Evolutionary conservation across 2,797 vertebrate genomes (phyloP), one percentile per base, ranked within the genome.

Genomic region (Pelodytes ibericus): DNA sequence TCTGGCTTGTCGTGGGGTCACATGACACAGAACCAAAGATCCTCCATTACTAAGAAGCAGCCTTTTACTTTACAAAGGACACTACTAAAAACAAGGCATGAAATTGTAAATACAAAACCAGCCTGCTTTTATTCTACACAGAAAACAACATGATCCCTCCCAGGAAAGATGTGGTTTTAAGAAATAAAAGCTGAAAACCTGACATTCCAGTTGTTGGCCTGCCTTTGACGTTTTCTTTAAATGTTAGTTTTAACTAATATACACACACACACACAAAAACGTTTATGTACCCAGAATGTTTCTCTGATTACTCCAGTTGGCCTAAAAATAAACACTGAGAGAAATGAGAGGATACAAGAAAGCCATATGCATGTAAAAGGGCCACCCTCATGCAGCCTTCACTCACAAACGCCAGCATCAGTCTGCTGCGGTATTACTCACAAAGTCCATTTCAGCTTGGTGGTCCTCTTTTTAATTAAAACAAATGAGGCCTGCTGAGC

Each of bases 401-500:
- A 80, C 78, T 80, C 77, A 80, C 22, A 62, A 81, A 67, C 58
- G 71, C 74, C 79, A 80, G 80, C 64, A 79, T 81, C 27, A 84
- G 71, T 72, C 79, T 85, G 73, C 83, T 81, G 85, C 83, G 84
- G 84, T 85, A 88, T 83, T 85, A 69, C 88, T 88, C 85, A 93
- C 89, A 89, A 94, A 93, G 84, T 89, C 85, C 87, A 87, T 84
- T 83, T 88, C 86, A 82, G 83, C 90, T 88, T 80, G 89, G 92
- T 93, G 94, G 93, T 94, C 93, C 87, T 86, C 86, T 81, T 88
- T 88, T 89, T 88, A 90, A 89, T 92, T 82, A 85, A 90, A 91
- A 90, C 88, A 90, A 87, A 86, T 33, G 39, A 80, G 81, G 79
- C 82, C 82, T 84, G 85, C 83, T 86, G 82, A 78, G 83, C 84